Evolutionary conservation across 2,797 vertebrate genomes (phyloP).

Genomic region (Carcharodon carcharias): DNA sequence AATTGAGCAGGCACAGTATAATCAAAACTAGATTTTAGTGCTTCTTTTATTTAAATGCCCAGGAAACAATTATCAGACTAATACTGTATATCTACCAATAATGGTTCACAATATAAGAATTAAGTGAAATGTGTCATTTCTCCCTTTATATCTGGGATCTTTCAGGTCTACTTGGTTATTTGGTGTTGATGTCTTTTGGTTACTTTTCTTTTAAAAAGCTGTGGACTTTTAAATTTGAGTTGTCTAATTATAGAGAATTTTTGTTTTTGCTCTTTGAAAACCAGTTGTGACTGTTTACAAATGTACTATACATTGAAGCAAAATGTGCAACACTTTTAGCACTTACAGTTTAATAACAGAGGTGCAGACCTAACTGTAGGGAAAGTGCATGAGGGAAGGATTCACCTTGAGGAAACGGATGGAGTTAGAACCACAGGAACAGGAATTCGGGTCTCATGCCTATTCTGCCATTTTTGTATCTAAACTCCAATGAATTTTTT

Average conservation of each 20-base stretch:
- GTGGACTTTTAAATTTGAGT: background rate
- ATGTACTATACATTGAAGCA: no score
- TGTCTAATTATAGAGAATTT: background rate
- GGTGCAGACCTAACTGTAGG: background rate
- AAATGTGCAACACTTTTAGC: background rate
- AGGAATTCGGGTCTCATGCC: background rate
- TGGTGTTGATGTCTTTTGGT: background rate
- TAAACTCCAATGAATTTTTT: background rate
- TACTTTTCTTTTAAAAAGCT: background rate
- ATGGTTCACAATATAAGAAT: background rate
- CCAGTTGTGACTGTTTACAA: background rate
- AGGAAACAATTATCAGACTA: background rate
- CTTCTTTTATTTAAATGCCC: background rate
- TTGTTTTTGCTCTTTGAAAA: background rate
- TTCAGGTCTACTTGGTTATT: background rate
- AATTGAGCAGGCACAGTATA: background rate
- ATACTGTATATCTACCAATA: background rate
- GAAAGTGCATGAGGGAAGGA: background rate
- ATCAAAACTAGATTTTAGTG: background rate
- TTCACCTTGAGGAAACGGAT: background rate
- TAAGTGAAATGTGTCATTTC: background rate
- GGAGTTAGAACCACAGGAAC: background rate
- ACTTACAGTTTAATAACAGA: background rate
- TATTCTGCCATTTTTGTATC: background rate
- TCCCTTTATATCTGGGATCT: background rate